Evolutionary conservation across 2,113 vertebrate species (phyloP), one percentile per base, ranked within the genome.

Genomic region (Daubentonia madagascariensis): DNA sequence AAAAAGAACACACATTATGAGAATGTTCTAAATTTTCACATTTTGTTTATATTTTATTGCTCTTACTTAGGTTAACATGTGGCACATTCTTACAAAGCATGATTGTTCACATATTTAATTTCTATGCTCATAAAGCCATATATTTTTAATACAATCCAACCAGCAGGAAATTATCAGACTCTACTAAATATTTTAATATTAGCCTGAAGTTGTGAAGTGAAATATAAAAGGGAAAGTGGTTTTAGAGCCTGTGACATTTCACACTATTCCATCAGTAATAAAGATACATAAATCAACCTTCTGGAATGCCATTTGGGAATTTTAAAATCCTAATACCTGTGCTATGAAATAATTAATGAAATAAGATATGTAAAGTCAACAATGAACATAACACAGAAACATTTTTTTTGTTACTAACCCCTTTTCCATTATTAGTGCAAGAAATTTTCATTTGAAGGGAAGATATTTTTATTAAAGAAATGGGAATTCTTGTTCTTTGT

Each of bases 151-250:
- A 97, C 86, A 98, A 96, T 91, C 76, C 79, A 97, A 98, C 70
- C n/a, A 97, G 72, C 91, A 98, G 95, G 96, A 98, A 98, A 73
- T 97, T 88, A 97, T 98, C 91, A 96, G 72, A 97, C 94, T 96
- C 73, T 96, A 91, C 73, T 97, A 98, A 98, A 98, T 98, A 98
- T 98, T 98, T 98, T 97, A 98, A 97, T 97, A 97, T 96, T 94
- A 97, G 92, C 94, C 97, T 93, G 90, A 91, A 97, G 57, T 85
- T 0, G 0, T 97, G 93, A 98, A 98, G 84, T 97, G 54, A 98
- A 79, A 98, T 89, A 95, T 98, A 68, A 98, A 98, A 98, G 85
- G 25, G 8, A 98, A 68, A 95, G 57, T 35, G 7, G 48, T 98
- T 97, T 98, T 98, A 98, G 98, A 98, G 94, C 59, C 75, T 96